Percentiles rank a stretch among this genome's conserved stretches.
phyloP scores from a whole-genome alignment of 2,797 vertebrate species.

The Chaunax sp. region DNA sequence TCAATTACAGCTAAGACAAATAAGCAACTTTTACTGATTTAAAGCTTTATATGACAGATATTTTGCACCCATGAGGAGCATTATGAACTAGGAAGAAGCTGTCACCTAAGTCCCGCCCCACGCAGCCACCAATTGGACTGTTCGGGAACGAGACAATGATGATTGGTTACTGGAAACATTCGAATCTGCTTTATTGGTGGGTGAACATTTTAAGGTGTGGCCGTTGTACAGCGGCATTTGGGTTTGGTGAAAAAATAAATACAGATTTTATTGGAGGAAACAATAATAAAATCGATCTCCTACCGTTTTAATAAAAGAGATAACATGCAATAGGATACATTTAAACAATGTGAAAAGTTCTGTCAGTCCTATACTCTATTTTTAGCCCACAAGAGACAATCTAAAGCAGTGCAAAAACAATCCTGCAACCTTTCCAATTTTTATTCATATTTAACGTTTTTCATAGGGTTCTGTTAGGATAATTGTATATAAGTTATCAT shows the following conservation, averaged over 20 bases:
- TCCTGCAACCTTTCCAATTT: no score
- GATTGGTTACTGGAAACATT: slow-evolving; percentile 40
- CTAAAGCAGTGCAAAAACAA: no score
- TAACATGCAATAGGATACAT: background rate
- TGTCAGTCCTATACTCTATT: no score
- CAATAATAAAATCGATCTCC: background rate
- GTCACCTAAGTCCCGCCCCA: background rate
- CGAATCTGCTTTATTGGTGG: slow-evolving; percentile 28
- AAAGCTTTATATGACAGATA: background rate
- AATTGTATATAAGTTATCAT: no score
- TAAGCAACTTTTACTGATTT: background rate
- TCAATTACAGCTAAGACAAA: background rate
- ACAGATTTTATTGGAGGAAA: no score
- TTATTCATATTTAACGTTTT: no score
- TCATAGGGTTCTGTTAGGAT: no score
- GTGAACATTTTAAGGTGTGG: slow-evolving; percentile 4
- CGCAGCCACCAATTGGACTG: slow-evolving; percentile 21
- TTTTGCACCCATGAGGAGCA: background rate
- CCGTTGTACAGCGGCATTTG: accelerated
- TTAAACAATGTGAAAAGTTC: no score
- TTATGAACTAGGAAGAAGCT: slow-evolving; percentile 51
- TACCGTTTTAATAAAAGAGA: no score
- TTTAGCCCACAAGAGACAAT: no score
- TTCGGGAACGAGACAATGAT: accelerated
- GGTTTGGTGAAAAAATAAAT: no score